Percentiles rank a stretch among this genome's conserved stretches.
These are phyloP conservation scores for Misgurnus anguillicaudatus DNA, from an alignment of 2,113 vertebrate species.

Conservation along the genomic window DNA sequence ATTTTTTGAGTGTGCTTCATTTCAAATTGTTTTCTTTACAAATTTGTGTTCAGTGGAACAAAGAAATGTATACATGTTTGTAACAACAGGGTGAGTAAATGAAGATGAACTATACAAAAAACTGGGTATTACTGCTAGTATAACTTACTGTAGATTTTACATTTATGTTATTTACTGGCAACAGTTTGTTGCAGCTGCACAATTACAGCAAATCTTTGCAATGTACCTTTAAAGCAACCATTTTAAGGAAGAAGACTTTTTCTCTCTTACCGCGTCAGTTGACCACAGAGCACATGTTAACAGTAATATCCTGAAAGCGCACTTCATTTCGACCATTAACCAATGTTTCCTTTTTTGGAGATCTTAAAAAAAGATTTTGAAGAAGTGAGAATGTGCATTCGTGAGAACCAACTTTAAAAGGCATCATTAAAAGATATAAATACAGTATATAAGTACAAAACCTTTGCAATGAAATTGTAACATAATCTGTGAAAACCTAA, in stretches of 20 bases:
- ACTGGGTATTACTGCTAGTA: too few relatives aligned
- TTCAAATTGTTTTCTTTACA: not conserved
- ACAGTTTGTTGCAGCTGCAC: too few relatives aligned
- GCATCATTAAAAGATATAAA: too few relatives aligned
- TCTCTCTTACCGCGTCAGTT: constrained; percentile 34
- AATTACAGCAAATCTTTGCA: too few relatives aligned
- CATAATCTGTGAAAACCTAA: not conserved
- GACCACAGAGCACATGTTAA: constrained; percentile 22
- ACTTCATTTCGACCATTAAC: constrained; percentile 39
- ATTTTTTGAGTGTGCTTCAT: too few relatives aligned
- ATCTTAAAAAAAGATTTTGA: constrained; percentile 34
- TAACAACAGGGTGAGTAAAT: too few relatives aligned
- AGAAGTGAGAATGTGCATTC: not conserved
- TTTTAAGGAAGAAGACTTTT: constrained; percentile 38
- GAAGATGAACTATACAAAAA: too few relatives aligned
- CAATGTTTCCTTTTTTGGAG: constrained; percentile 26
- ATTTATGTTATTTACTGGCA: too few relatives aligned
- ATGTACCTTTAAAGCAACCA: not conserved
- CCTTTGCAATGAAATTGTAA: too few relatives aligned
- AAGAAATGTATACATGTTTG: too few relatives aligned
- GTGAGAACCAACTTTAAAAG: not conserved
- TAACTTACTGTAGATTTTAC: too few relatives aligned
- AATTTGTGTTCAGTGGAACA: too few relatives aligned
- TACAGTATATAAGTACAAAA: not conserved
- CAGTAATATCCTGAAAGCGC: constrained; percentile 7